Percentiles rank a stretch among this genome's conserved stretches.
Conservation (phyloP, 2,113 vertebrate species). For the Silurus meridionalis region DNA sequence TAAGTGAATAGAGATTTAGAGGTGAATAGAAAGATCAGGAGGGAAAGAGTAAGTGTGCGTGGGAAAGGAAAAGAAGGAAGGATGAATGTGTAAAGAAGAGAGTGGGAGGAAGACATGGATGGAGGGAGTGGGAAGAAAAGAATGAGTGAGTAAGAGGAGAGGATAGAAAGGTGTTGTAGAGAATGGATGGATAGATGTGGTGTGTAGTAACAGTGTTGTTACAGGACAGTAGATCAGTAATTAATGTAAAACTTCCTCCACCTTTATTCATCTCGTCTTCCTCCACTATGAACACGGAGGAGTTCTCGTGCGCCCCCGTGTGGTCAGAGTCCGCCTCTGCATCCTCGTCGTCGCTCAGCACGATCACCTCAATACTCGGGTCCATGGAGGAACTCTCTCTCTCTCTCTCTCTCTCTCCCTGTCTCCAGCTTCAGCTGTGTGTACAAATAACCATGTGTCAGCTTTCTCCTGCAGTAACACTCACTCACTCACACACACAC, state of each 20-base stretch:
- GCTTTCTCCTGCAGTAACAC: no score
- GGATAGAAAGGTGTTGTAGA: no score
- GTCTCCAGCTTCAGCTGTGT: no score
- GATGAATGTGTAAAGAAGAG: background rate
- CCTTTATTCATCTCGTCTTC: slow-evolving; percentile 44
- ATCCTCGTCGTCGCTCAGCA: slow-evolving; percentile 70
- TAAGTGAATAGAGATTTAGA: background rate
- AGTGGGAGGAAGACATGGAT: no score
- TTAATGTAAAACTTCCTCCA: background rate
- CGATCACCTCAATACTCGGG: slow-evolving; percentile 54
- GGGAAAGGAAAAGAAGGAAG: background rate
- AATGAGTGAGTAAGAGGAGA: no score
- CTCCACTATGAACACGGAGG: slow-evolving; percentile 64
- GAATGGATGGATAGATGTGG: no score
- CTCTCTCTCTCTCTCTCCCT: no score
- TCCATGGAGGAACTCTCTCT: slow-evolving; percentile 8
- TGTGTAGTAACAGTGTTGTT: background rate
- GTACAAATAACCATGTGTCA: no score
- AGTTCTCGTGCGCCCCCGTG: slow-evolving; percentile 30
- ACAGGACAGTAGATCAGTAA: slow-evolving; percentile 39
- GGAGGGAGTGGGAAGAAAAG: no score
- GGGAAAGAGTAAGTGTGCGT: background rate
- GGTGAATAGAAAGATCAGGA: background rate
- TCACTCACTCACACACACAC: no score
- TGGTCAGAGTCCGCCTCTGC: slow-evolving; percentile 2